Conservation (phyloP, 92 coral and sea anemone genomes). For the Palythoa caribaeorum region DNA sequence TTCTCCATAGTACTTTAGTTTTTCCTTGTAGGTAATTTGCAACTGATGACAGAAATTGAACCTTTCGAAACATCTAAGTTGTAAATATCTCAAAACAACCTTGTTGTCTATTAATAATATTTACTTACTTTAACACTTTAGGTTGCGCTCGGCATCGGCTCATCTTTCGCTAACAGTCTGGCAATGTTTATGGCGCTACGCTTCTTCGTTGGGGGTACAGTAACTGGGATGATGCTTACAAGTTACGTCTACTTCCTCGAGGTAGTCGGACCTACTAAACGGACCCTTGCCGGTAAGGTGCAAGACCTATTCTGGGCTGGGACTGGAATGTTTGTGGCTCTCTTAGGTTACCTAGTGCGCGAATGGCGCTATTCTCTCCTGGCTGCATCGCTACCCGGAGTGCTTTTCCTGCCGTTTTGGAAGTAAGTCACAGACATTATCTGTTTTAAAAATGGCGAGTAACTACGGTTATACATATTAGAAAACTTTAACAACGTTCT, state of each 20-base stretch:
- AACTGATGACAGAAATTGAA: too few relatives aligned
- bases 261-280: slow-evolving; percentile 23
- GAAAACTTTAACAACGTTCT: too few relatives aligned
- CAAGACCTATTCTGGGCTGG: slow-evolving; percentile 30
- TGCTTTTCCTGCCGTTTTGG: slow-evolving; percentile 30
- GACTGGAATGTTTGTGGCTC: slow-evolving; percentile 33
- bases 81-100: too few relatives aligned
- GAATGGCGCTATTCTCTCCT: slow-evolving; percentile 40
- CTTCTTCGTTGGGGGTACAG: slow-evolving; percentile 39
- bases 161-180: slow-evolving; percentile 18
- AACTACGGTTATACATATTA: too few relatives aligned
- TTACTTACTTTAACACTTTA: not conserved
- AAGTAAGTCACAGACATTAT: slow-evolving; percentile 1
- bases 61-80: too few relatives aligned
- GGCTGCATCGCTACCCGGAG: slow-evolving; percentile 27
- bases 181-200: slow-evolving; percentile 21
- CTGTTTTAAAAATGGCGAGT: too few relatives aligned
- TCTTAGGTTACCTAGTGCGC: slow-evolving; percentile 23
- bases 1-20: too few relatives aligned
- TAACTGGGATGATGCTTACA: slow-evolving; percentile 17
- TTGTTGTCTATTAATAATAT: too few relatives aligned
- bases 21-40: too few relatives aligned
- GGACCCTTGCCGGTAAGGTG: slow-evolving; percentile 38
- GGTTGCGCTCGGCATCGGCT: slow-evolving; percentile 19
- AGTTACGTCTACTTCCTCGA: slow-evolving; percentile 33